Evolutionary conservation across 2,888 invertebrate genomes (phyloP).

Genomic region (Odontocerum albicorne): DNA sequence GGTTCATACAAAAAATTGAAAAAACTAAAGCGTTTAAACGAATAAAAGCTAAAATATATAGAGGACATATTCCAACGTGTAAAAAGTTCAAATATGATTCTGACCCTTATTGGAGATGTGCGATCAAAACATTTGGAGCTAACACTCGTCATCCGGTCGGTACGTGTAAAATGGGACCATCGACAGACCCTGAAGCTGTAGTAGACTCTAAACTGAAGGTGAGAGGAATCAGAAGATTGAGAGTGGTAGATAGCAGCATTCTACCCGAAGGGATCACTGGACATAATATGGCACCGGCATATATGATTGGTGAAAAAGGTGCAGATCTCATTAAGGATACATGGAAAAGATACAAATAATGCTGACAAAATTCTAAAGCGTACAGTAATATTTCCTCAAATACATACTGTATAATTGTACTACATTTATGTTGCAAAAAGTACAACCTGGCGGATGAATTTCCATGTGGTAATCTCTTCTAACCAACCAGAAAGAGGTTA

Average conservation of each 20-base stretch:
- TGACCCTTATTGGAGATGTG: conserved; percentile 74
- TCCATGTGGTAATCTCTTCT: too few species aligned
- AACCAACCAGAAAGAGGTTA: too few species aligned
- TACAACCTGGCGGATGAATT: too few species aligned
- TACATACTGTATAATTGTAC: too few species aligned
- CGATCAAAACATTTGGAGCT: conserved; percentile 60
- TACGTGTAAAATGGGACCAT: conserved; percentile 73
- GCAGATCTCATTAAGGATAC: conserved; percentile 64
- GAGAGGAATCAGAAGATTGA: conserved; percentile 59
- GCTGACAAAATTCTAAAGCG: too few species aligned
- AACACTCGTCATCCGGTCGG: conserved; percentile 68
- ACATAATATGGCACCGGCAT: conserved; percentile 68
- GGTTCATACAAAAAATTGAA: conserved; percentile 60
- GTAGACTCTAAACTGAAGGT: conserved; percentile 66
- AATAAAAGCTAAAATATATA: conserved; percentile 57
- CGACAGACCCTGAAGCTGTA: conserved; percentile 61
- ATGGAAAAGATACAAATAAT: too few species aligned
- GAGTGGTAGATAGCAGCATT: conserved; percentile 71
- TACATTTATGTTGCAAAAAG: too few species aligned
- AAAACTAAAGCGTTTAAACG: conserved; percentile 61
- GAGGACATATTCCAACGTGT: conserved; percentile 58
- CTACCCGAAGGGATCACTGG: conserved; percentile 66
- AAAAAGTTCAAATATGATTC: conserved; percentile 51
- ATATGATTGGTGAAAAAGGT: conserved; percentile 73
- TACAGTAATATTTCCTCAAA: too few species aligned